phyloP scores from a whole-genome alignment of 2,113 vertebrate species.

The Alexandromys fortis region DNA sequence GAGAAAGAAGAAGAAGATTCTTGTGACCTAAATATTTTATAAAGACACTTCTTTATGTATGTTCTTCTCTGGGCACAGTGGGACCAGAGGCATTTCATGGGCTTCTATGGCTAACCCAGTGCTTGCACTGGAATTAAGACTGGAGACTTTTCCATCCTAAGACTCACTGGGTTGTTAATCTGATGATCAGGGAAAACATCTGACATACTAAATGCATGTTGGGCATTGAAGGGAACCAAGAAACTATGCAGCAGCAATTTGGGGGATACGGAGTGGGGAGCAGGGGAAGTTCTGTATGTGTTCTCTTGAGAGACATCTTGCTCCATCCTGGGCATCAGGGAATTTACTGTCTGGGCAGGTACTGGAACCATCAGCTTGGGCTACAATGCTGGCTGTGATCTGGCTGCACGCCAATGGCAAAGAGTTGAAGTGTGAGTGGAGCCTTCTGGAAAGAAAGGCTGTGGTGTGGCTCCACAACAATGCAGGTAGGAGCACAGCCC shows the following conservation, averaged over 20 bases:
- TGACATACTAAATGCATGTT: not conserved
- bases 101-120: not conserved
- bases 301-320: not conserved
- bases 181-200: not conserved
- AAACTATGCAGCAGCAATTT: not conserved
- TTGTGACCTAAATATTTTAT: not conserved
- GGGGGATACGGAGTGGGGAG: no score
- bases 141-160: not conserved
- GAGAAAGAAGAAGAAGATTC: not conserved
- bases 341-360: conserved; percentile 1
- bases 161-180: not conserved
- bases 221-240: not conserved
- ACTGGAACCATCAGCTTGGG: conserved; percentile 84
- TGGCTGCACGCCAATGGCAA: conserved; percentile 86
- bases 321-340: not conserved
- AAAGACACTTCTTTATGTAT: not conserved
- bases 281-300: not conserved
- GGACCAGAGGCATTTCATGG: not conserved
- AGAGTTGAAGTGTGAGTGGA: conserved; percentile 87
- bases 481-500: conserved; percentile 63
- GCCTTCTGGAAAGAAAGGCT: conserved; percentile 88
- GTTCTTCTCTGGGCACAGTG: not conserved
- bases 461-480: conserved; percentile 76
- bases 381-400: conserved; percentile 88
- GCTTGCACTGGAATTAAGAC: not conserved